A percentile compares a stretch with the other conserved stretches of the same genome.
phyloP scores from a whole-genome alignment of 2,888 invertebrate species.

The Morpho deidamia region DNA sequence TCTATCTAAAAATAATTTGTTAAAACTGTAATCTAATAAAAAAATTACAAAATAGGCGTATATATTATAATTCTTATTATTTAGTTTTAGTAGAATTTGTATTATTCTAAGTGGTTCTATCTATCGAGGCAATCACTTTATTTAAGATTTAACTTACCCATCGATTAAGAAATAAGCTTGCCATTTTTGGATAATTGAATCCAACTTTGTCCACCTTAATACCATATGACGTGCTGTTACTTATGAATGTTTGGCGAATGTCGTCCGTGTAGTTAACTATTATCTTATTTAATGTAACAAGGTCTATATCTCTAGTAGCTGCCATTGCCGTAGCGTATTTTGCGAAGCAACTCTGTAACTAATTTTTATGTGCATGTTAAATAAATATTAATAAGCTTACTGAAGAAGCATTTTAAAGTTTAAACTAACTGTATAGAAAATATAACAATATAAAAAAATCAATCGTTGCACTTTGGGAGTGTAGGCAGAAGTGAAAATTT shows the following conservation, averaged over 20 bases:
- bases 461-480: too few relatives aligned
- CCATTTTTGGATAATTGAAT: conserved; percentile 35
- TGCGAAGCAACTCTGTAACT: conserved; percentile 33
- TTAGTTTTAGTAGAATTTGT: too few relatives aligned
- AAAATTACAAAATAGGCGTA: too few relatives aligned
- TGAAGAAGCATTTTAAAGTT: too few relatives aligned
- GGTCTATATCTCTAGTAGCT: conserved; percentile 24
- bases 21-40: too few relatives aligned
- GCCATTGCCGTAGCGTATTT: conserved; percentile 8
- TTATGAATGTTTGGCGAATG: conserved; percentile 31
- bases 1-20: conserved; percentile 34
- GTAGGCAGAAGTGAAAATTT: too few relatives aligned
- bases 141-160: conserved; percentile 32
- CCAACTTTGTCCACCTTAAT: conserved; percentile 43
- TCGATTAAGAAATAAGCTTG: conserved; percentile 41
- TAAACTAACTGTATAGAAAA: too few relatives aligned
- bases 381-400: too few relatives aligned
- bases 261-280: conserved; percentile 39
- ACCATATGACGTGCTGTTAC: conserved; percentile 34
- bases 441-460: too few relatives aligned
- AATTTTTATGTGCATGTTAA: conserved; percentile 18
- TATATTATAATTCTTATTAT: too few relatives aligned
- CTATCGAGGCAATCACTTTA: too few relatives aligned
- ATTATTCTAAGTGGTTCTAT: too few relatives aligned
- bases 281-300: conserved; percentile 40